Base-by-base conservation (phyloP, 1,140 invertebrate genomes). In the Prorops nasuta region DNA sequence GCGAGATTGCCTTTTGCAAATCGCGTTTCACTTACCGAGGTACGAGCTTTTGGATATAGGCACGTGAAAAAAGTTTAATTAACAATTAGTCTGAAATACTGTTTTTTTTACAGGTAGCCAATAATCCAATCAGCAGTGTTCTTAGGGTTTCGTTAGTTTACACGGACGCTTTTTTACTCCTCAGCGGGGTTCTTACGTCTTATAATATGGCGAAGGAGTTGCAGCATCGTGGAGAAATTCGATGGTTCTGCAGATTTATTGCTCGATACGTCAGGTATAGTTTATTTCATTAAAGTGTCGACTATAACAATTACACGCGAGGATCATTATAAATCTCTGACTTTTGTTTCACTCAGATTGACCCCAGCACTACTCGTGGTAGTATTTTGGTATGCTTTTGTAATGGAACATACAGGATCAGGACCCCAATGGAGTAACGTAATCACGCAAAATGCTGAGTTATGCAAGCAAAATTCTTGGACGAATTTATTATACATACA, bases 381-480 rank as follows among this genome's bases (percentile, higher is more conserved):
- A 8, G 63, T 89, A 8, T 77, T 85, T 38, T 86, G 85, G 71
- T 87, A 87, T 58, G 83, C 84, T 0, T 87, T 83, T 60, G 74
- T 90, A 2, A 82, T 85, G 74, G 83, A 85, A 34, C 83, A 88
- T 47, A 56, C 86, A 1, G 84, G 84, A 1, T 64, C 77, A 2
- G 88, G 88, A 1, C 88, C 89, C 3, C 79, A 84, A 60, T 90
- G 87, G 88, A 80, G 80, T 3, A 75, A 72, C 0, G 54, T 84
- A 1, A 78, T 88, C 43, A 80, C 78, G 31, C 72, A 78, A 39
- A 85, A 85, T 54, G 81, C 82, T 2, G 79, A 85, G 16, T 64
- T 84, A 3, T 89, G 87, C 66, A 84, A 85, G 51, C 66, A 82
- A 51, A 81, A 83, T 46, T 82, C 84, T 69, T 89, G 86, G 87